These are phyloP conservation scores for Ailuropoda melanoleuca DNA, from an alignment of 2,113 vertebrate species.

Conservation along the genomic window DNA sequence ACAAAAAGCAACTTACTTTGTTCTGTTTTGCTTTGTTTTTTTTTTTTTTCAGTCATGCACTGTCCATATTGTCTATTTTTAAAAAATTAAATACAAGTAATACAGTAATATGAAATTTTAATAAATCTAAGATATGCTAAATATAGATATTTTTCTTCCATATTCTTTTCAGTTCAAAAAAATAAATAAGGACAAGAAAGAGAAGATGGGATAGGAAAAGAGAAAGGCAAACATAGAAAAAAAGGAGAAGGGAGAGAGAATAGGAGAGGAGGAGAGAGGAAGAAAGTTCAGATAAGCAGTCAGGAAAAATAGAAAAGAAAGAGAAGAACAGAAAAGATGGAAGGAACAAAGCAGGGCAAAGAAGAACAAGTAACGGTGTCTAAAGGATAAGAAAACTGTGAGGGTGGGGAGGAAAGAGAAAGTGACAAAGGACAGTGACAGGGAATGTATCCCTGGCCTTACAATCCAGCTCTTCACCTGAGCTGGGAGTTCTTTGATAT, in stretches of 20 bases:
- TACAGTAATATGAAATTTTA: conserved; percentile 14
- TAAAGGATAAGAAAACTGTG: not conserved
- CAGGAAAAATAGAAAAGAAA: not conserved
- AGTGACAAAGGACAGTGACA: not conserved
- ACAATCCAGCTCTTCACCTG: not conserved
- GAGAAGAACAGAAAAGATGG: not conserved
- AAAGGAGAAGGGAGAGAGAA: not conserved
- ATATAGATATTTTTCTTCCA: not conserved
- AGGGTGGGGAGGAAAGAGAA: not conserved
- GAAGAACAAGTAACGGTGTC: not conserved
- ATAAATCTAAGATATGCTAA: not conserved
- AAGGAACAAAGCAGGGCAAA: not conserved
- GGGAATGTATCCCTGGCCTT: not conserved
- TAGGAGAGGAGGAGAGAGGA: not conserved
- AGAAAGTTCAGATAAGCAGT: not conserved
- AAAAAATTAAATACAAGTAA: not conserved
- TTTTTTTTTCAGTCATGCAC: not conserved
- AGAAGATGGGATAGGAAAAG: not conserved
- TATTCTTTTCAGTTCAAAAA: conserved; percentile 4
- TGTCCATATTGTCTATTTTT: not conserved
- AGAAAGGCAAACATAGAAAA: not conserved
- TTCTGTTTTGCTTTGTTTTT: not conserved
- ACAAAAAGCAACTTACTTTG: not conserved
- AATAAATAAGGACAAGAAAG: not conserved
- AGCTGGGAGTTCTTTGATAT: not conserved